Evolutionary conservation across 2,797 vertebrate species (phyloP).

Genomic region (Lindbergichthys nudifrons): DNA sequence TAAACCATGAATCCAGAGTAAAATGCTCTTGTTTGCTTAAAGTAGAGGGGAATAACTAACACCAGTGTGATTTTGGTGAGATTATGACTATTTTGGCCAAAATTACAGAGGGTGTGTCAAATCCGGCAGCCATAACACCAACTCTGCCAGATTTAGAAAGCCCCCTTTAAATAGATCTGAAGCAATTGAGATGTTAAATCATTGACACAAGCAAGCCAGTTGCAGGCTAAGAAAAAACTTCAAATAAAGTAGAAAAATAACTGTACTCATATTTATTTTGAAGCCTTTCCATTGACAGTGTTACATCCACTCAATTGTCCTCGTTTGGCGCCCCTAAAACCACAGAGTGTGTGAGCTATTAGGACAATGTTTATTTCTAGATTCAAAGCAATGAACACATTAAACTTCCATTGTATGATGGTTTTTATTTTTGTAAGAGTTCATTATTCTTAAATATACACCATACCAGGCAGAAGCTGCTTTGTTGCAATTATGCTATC

Average conservation of each 20-base stretch:
- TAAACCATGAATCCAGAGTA: too few species aligned
- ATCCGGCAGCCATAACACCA: too few species aligned
- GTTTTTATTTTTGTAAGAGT: neutral
- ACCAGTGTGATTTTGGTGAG: too few species aligned
- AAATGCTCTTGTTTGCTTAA: too few species aligned
- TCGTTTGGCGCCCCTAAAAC: slow-evolving; percentile 9
- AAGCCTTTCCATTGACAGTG: slow-evolving; percentile 4
- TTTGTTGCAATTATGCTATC: slow-evolving; percentile 10
- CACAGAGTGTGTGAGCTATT: neutral
- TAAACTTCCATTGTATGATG: neutral
- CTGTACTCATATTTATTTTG: neutral
- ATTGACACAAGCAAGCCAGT: neutral
- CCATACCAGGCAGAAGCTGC: neutral
- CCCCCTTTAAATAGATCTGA: neutral
- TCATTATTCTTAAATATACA: slow-evolving; percentile 1
- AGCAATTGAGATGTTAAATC: slow-evolving; percentile 11
- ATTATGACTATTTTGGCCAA: too few species aligned
- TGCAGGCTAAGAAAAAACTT: neutral
- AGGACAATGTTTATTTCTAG: neutral
- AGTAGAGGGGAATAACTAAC: too few species aligned
- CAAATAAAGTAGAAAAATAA: slow-evolving; percentile 11
- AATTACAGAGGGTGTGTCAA: too few species aligned
- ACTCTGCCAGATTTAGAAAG: too few species aligned
- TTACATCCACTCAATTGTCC: slow-evolving; percentile 9
- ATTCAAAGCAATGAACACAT: neutral